A percentile compares a stretch with the other conserved stretches of the same genome.
phyloP scores from a whole-genome alignment of 1,140 invertebrate species.

The Drosophila mauritiana region DNA sequence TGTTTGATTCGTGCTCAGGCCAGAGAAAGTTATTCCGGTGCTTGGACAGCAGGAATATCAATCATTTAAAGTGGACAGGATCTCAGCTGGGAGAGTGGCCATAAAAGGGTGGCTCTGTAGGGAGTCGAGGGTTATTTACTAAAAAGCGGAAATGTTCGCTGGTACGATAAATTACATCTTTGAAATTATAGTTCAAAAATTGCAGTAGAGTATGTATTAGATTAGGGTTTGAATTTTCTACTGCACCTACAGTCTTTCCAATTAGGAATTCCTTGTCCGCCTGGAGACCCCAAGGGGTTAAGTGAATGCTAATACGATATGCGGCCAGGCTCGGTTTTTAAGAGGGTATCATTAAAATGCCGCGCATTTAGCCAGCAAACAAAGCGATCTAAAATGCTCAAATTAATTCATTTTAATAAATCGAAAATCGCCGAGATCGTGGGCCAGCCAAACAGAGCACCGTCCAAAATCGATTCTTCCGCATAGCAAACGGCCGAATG shows the following conservation, averaged over 20 bases:
- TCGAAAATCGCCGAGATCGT: conserved; percentile 57
- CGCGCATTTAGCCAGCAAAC: conserved; percentile 46
- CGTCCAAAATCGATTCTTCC: conserved; percentile 58
- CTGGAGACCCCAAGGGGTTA: conserved; percentile 47
- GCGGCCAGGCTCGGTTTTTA: conserved; percentile 15
- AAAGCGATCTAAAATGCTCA: conserved; percentile 62
- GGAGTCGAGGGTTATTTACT: neutral
- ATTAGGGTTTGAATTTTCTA: no score
- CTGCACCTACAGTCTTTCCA: no score
- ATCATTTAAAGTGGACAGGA: conserved; percentile 32
- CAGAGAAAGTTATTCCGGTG: conserved; percentile 37
- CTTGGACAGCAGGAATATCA: conserved; percentile 17
- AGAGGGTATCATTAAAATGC: conserved; percentile 75
- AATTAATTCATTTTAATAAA: conserved; percentile 84
- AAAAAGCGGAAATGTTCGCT: neutral
- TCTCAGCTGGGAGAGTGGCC: neutral
- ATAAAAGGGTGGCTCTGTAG: conserved; percentile 10
- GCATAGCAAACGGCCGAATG: conserved; percentile 52
- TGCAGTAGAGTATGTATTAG: no score
- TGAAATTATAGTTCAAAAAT: no score
- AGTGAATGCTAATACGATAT: conserved; percentile 61
- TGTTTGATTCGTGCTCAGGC: conserved; percentile 18
- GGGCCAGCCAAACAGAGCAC: conserved; percentile 30
- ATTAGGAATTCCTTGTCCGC: conserved; percentile 15
- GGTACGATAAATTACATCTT: no score